Base-by-base conservation (phyloP, 1,140 invertebrate genomes). In the Drosophila tani region DNA sequence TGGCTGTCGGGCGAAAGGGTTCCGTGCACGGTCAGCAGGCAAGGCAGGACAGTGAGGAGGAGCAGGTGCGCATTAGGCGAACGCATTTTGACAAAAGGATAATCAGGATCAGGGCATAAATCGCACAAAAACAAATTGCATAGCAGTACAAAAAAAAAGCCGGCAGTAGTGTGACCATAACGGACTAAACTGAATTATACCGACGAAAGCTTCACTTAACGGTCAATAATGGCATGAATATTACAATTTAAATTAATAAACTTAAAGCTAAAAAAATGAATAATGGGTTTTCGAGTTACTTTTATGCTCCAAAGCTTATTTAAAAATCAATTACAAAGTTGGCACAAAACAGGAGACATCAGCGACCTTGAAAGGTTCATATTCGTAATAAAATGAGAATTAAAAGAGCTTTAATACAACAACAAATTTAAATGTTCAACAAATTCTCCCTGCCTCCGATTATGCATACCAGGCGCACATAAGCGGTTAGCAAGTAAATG, bases 1-100 rank as follows among this genome's bases (percentile, higher is more conserved):
- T 93, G 94, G 8, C 94, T 93, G 5, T 70, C 67, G 11, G 94
- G 94, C 24, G 94, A 94, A 56, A 94, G 82, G n/a, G 94, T 94
- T 6, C 92, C 92, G 6, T 46, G 40, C 1, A 67, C 69, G 32
- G 43, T 58, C 38, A 90, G 38, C 46, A 83, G 53, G 14, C 69
- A n/a, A 38, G 38, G 50, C 53, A 83, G 60, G 17, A 88, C 7
- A 40, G 49, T 32, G 40, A 84, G 19, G 47, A 74, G 43, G 47
- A 50, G 15, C 59, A 78, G 21, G 43, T 58, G 50, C 56, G 51
- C 64, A 69, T 64, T 15, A 58, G 19, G 27, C 38, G 65, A 15
- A 66, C 51, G 62, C 83, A 86, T 86, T 71, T 74, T 49, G 12
- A 17, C n/a, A 74, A 19, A 6, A 74, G 69, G 35, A 73, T 17